Percentiles rank a stretch among this genome's conserved stretches.
Evolutionary conservation across 2,797 vertebrate species (phyloP).

Genomic region (Adelosebastes latens): DNA sequence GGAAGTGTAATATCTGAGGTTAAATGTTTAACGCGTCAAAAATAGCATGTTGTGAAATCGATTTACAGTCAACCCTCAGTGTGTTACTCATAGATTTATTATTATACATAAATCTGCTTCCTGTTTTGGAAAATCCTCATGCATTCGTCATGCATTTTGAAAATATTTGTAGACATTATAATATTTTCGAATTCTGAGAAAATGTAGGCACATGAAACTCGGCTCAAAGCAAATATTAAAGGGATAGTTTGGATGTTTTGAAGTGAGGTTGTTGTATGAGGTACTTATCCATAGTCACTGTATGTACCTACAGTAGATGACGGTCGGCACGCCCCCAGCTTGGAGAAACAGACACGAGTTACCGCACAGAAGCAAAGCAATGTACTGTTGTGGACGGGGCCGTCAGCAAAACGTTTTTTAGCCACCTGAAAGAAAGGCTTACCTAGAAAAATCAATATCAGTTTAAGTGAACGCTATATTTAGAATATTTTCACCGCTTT

Average conservation of each 20-base stretch:
- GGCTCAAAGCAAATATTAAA: neutral
- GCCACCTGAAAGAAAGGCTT: too few species aligned
- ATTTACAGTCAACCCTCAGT: neutral
- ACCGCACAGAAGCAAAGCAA: accelerated
- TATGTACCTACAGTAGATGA: too few species aligned
- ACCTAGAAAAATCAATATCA: too few species aligned
- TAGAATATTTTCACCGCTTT: accelerated
- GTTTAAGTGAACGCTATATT: too few species aligned
- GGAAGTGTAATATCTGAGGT: neutral
- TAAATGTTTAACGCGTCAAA: neutral
- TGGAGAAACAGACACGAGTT: accelerated
- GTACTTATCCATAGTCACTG: too few species aligned
- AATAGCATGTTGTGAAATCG: neutral
- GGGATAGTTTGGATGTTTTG: too few species aligned
- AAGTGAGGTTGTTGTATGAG: too few species aligned
- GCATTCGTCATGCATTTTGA: neutral
- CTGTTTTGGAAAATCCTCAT: neutral
- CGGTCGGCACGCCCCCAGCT: too few species aligned
- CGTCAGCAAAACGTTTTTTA: accelerated
- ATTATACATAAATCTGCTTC: neutral
- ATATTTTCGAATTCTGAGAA: neutral
- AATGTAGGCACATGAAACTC: neutral
- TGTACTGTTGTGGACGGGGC: too few species aligned
- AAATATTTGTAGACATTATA: neutral
- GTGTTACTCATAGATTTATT: neutral